These are phyloP conservation scores for Hofmannophila pseudospretella DNA, from an alignment of 2,888 invertebrate genomes.

Conservation along the genomic window DNA sequence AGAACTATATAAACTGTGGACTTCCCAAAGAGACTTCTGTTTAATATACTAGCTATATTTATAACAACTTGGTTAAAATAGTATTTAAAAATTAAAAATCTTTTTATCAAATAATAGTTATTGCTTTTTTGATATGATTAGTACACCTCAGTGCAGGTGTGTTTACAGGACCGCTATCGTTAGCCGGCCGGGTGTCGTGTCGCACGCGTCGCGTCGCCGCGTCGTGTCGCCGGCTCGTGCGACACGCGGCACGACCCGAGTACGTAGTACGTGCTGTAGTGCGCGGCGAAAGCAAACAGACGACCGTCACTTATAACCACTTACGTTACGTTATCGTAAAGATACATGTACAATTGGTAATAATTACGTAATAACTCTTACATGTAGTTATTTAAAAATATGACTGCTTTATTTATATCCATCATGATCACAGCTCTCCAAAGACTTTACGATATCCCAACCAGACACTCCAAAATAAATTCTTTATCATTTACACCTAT, in stretches of 20 bases:
- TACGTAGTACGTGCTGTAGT: not conserved
- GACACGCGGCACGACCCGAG: not conserved
- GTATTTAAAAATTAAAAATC: conserved; percentile 66
- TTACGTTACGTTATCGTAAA: conserved; percentile 32
- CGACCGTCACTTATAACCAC: conserved; percentile 22
- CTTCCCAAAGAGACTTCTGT: conserved; percentile 68
- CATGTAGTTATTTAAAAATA: conserved; percentile 72
- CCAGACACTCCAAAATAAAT: conserved; percentile 75
- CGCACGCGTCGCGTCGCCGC: conserved; percentile 7
- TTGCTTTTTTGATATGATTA: conserved; percentile 75
- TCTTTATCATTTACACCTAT: conserved; percentile 75
- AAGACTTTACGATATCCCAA: conserved; percentile 73
- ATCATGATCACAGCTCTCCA: conserved; percentile 76
- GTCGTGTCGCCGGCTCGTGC: no score
- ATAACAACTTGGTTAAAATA: conserved; percentile 76
- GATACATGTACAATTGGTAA: conserved; percentile 43
- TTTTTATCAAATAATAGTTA: conserved; percentile 74
- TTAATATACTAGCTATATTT: conserved; percentile 72
- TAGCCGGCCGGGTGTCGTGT: conserved; percentile 8
- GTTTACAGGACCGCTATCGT: not conserved
- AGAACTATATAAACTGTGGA: conserved; percentile 70
- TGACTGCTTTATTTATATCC: conserved; percentile 72
- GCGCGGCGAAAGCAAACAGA: conserved; percentile 12
- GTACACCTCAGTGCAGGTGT: conserved; percentile 49
- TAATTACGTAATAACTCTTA: conserved; percentile 74